Conservation (phyloP, 2,113 vertebrate species). For the Nasalis larvatus region DNA sequence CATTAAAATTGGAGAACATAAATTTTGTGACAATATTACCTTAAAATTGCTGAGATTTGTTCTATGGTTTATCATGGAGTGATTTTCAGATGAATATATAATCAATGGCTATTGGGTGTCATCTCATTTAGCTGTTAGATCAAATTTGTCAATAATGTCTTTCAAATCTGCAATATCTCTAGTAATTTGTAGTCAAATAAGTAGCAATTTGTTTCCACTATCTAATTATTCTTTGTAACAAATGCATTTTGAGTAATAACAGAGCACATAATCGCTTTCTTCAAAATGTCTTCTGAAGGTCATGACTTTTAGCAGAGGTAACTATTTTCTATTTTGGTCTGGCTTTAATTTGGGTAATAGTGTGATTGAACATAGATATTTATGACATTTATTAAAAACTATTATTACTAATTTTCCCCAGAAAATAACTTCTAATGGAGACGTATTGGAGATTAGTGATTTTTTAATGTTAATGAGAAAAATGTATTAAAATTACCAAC, state of each 20-base stretch:
- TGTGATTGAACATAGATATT: constrained; percentile 86
- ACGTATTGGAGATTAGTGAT: constrained; percentile 77
- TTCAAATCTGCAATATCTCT: not conserved
- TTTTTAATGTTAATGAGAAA: not conserved
- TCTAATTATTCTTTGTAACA: constrained; percentile 66
- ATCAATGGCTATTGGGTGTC: not conserved
- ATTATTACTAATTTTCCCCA: constrained; percentile 85
- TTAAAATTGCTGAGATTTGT: not conserved
- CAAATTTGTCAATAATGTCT: not conserved
- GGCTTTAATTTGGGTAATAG: constrained; percentile 85
- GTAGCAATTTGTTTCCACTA: constrained; percentile 7
- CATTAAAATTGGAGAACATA: not conserved
- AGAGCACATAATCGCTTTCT: constrained; percentile 67
- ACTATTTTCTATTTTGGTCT: constrained; percentile 86
- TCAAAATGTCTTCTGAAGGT: constrained; percentile 82
- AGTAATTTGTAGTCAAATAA: not conserved
- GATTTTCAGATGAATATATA: not conserved
- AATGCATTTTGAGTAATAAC: constrained; percentile 60
- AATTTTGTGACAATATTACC: not conserved
- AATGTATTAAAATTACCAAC: not conserved
- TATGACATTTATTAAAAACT: constrained; percentile 89
- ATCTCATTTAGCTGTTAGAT: not conserved
- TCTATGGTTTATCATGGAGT: not conserved
- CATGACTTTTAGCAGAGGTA: constrained; percentile 75
- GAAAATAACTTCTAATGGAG: constrained; percentile 85